Evolutionary conservation across 2,888 invertebrate species (phyloP).

Genomic region (Apoda limacodes): DNA sequence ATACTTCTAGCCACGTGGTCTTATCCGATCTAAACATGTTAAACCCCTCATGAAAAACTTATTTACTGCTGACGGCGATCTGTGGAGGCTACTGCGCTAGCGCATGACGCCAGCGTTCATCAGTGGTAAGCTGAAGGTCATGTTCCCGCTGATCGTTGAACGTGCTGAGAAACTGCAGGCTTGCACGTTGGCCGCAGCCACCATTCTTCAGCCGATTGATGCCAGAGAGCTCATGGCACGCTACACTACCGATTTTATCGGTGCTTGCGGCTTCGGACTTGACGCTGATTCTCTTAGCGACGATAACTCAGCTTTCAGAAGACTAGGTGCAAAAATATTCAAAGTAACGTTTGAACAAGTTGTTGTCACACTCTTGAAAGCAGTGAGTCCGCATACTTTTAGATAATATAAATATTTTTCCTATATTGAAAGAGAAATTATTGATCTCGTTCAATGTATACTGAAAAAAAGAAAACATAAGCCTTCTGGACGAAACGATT

Average conservation of each 20-base stretch:
- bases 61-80: no score
- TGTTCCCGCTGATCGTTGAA: slow-evolving; percentile 46
- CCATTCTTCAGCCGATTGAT: slow-evolving; percentile 26
- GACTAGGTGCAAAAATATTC: slow-evolving; percentile 34
- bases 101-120: slow-evolving; percentile 48
- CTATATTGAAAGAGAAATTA: slow-evolving; percentile 27
- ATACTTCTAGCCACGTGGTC: slow-evolving; percentile 35
- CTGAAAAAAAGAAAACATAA: slow-evolving; percentile 32
- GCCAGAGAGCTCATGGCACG: slow-evolving; percentile 46
- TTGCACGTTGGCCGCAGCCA: slow-evolving; percentile 17
- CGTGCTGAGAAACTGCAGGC: slow-evolving; percentile 38
- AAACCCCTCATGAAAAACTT: slow-evolving; percentile 37
- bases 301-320: slow-evolving; percentile 36
- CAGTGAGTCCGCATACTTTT: slow-evolving; percentile 30
- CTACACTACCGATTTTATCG: no score
- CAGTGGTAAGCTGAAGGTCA: slow-evolving; percentile 40
- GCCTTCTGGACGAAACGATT: slow-evolving; percentile 36
- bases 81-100: slow-evolving; percentile 46
- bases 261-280: slow-evolving; percentile 42
- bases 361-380: slow-evolving; percentile 26
- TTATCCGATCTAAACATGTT: slow-evolving; percentile 26
- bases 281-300: slow-evolving; percentile 38
- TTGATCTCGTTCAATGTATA: slow-evolving; percentile 32
- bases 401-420: slow-evolving; percentile 27
- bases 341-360: slow-evolving; percentile 19